Base-by-base conservation (phyloP, 2,797 vertebrate species). In the Ptychadena robeensis region DNA sequence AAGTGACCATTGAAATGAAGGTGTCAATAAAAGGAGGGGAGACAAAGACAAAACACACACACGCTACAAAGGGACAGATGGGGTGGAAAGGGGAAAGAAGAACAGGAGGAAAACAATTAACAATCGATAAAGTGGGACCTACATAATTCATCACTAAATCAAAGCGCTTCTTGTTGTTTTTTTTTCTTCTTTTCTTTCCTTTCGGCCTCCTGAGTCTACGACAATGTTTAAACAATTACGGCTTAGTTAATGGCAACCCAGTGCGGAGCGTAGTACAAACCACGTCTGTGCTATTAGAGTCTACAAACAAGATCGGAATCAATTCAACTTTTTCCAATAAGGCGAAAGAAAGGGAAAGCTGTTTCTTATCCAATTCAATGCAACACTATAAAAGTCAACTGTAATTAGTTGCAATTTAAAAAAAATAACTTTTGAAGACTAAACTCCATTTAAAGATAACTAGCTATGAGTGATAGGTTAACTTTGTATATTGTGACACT, bases 41-140 rank as follows among this genome's bases (percentile, higher is more conserved):
- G 93, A 96, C 96, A 97, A 97, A 95, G 93, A 89, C 91, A 89
- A 93, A 94, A 91, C 89, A 93, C 93, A 90, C 92, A 82, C 85
- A 89, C 88, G 87, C 89, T 71, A 83, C 90, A 93, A 93, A 92
- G 90, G 92, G 93, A 95, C 96, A 97, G 97, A 97, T 97, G 96
- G 95, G 93, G 90, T 87, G 91, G 85, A 83, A 85, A 65, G 81
- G 85, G 61, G 85, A 85, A 88, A 85, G 87, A 87, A 88, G 85
- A 85, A 86, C 88, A 88, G 88, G 91, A 91, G 88, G 90, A 91
- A 92, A 89, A 91, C 91, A 93, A 92, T 89, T 85, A 79, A 59
- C 87, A 84, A 31, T 87, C 75, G 37, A 67, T 86, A 85, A 83
- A 87, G 83, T 79, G 79, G 44, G 79, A 80, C 68, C 88, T 81